Evolutionary conservation across 2,797 vertebrate species (phyloP).

Genomic region (Malurus splendens): DNA sequence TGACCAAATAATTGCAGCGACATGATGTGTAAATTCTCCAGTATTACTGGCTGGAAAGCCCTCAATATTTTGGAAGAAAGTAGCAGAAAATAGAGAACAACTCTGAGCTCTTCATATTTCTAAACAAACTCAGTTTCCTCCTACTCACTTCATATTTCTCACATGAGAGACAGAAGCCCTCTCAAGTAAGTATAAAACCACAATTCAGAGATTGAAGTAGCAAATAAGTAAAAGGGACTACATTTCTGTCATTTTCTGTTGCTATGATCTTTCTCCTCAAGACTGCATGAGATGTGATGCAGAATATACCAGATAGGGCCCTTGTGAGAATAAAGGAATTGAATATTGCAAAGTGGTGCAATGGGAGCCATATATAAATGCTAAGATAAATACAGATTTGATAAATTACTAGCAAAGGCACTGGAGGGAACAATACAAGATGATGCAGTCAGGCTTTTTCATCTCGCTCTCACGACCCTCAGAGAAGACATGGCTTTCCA

Average conservation of each 20-base stretch:
- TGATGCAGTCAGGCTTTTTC: slow-evolving; percentile 2
- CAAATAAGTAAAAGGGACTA: neutral
- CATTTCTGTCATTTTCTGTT: neutral
- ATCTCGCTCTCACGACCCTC: slow-evolving; percentile 13
- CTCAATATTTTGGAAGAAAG: neutral
- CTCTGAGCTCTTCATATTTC: neutral
- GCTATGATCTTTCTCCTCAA: neutral
- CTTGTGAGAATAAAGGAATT: slow-evolving; percentile 50
- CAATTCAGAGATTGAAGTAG: neutral
- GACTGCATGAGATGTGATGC: neutral
- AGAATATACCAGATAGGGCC: slow-evolving; percentile 33
- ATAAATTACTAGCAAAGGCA: slow-evolving; percentile 45
- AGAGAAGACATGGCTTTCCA: slow-evolving; percentile 25
- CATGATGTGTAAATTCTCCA: neutral
- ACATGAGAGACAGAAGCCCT: neutral
- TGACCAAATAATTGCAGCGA: neutral
- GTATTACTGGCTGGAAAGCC: neutral
- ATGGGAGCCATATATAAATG: slow-evolving; percentile 48
- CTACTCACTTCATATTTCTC: neutral
- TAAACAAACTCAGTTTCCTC: neutral
- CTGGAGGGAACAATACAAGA: slow-evolving; percentile 43
- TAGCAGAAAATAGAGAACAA: neutral
- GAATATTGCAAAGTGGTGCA: slow-evolving; percentile 42
- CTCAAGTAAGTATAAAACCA: neutral
- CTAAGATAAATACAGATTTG: slow-evolving; percentile 52